Evolutionary conservation across 2,797 vertebrate species (phyloP).

Genomic region (Propithecus perrieri): DNA sequence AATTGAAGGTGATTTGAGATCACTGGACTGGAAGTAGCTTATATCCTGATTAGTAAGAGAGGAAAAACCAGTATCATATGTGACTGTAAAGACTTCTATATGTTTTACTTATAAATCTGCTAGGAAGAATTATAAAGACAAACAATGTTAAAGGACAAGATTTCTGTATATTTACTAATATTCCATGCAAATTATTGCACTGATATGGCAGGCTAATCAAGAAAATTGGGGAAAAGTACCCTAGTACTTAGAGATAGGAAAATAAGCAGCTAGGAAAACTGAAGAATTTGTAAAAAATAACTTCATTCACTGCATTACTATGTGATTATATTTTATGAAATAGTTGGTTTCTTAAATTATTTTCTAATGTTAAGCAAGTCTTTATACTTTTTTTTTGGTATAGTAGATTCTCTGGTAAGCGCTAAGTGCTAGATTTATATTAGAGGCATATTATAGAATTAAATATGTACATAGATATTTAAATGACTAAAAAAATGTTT

Average conservation of each 20-base stretch:
- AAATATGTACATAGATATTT: neutral
- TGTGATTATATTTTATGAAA: slow-evolving; percentile 31
- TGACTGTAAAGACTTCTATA: neutral
- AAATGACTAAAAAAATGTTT: neutral
- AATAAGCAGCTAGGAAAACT: neutral
- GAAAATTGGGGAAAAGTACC: neutral
- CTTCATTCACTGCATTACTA: neutral
- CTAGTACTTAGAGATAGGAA: neutral
- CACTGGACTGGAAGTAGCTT: neutral
- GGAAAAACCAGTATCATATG: neutral
- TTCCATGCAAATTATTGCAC: neutral
- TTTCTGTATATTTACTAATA: slow-evolving; percentile 8
- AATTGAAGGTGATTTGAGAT: neutral
- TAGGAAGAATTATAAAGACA: neutral
- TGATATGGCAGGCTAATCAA: neutral
- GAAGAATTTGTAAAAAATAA: neutral
- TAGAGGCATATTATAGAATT: neutral
- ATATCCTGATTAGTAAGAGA: neutral
- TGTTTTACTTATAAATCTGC: neutral
- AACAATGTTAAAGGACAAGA: neutral
- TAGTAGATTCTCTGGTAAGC: neutral
- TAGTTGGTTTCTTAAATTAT: neutral
- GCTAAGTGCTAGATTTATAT: neutral
- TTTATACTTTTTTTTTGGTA: neutral
- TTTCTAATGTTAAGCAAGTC: slow-evolving; percentile 19